Percentiles rank a stretch among this genome's conserved stretches.
These are phyloP conservation scores for Laspeyria flexula DNA, from an alignment of 2,888 invertebrate species.

Conservation along the genomic window DNA sequence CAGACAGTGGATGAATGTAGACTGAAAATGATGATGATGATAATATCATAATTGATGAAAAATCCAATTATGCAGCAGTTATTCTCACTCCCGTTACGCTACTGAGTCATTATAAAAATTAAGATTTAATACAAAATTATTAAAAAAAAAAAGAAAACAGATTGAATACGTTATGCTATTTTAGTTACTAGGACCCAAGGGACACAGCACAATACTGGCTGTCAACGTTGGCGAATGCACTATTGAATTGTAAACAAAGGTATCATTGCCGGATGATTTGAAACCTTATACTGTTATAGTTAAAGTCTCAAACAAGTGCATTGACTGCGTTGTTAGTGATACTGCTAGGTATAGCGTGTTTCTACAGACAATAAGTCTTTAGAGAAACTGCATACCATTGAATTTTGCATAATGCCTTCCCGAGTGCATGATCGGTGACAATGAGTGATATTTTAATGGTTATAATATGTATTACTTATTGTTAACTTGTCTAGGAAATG, in stretches of 20 bases:
- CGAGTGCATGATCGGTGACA: constrained; percentile 14
- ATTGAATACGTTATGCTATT: constrained; percentile 2
- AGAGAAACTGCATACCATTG: constrained; percentile 57
- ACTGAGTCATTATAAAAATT: no score
- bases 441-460: not conserved
- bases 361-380: constrained; percentile 46
- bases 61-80: no score
- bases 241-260: constrained; percentile 18
- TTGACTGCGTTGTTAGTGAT: constrained; percentile 1
- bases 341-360: constrained; percentile 12
- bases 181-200: constrained; percentile 4
- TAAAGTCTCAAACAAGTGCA: constrained; percentile 2
- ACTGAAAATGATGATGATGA: no score
- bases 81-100: no score
- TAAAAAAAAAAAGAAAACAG: no score
- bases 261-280: constrained; percentile 4
- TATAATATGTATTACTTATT: not conserved
- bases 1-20: no score
- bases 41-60: no score
- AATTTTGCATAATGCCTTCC: constrained; percentile 47
- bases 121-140: no score
- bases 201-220: constrained; percentile 14
- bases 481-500: no score
- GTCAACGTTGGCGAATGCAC: constrained; percentile 23
- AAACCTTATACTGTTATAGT: not conserved